A percentile compares a stretch with the other conserved stretches of the same genome.
Evolutionary conservation across 2,113 vertebrate species (phyloP).

Genomic region (Tetrao urogallus): DNA sequence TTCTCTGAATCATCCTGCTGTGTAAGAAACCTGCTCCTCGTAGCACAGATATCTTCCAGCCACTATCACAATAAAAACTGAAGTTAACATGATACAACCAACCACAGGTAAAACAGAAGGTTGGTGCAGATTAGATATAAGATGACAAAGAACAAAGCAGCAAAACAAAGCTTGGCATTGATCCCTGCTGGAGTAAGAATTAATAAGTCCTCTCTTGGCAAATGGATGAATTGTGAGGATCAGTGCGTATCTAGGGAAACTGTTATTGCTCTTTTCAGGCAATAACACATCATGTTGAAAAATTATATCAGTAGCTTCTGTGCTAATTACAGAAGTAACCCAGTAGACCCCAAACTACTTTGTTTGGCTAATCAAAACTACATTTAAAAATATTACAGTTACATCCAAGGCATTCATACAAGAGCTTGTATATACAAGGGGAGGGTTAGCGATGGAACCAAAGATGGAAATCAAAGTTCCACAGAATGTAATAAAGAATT

Average conservation of each 20-base stretch:
- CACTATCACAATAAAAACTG: background rate
- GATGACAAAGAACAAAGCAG: background rate
- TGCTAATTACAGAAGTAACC: background rate
- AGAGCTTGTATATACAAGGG: background rate
- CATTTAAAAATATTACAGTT: background rate
- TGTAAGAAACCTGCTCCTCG: background rate
- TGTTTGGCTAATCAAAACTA: background rate
- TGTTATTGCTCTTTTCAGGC: background rate
- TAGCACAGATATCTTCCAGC: background rate
- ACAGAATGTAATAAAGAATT: background rate
- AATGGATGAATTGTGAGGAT: background rate
- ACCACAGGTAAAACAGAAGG: background rate
- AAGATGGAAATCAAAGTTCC: background rate
- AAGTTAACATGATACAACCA: background rate
- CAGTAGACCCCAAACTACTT: background rate
- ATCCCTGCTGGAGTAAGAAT: background rate
- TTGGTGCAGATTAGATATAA: background rate
- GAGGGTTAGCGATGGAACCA: background rate
- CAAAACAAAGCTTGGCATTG: background rate
- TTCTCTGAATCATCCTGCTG: background rate
- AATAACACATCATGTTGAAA: background rate
- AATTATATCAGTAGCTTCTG: background rate
- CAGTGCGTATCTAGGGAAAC: background rate
- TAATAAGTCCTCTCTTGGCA: background rate
- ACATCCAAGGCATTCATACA: background rate